Conservation (phyloP, 2,113 vertebrate genomes). For the Malurus elegans region DNA sequence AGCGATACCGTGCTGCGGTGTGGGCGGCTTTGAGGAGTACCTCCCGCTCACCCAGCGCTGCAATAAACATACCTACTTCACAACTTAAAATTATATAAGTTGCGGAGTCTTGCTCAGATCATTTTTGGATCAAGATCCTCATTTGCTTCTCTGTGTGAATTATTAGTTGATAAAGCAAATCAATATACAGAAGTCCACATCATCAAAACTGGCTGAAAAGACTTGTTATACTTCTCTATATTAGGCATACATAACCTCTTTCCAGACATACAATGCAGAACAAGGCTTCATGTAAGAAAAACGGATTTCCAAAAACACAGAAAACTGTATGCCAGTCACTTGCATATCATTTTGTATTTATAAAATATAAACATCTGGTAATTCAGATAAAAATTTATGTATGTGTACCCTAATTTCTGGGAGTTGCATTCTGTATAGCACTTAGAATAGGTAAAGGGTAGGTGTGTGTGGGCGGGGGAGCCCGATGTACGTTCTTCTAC, state of each 20-base stretch:
- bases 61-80: too few species aligned
- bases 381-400: neutral
- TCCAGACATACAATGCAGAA: neutral
- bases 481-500: neutral
- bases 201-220: neutral
- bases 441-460: neutral
- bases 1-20: too few species aligned
- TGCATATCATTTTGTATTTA: neutral
- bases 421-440: neutral
- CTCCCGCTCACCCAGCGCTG: too few species aligned
- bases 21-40: too few species aligned
- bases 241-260: neutral
- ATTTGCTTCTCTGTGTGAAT: neutral
- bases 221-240: neutral
- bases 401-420: neutral
- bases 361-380: neutral
- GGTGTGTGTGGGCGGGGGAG: neutral
- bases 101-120: too few species aligned
- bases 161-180: neutral
- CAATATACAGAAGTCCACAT: neutral
- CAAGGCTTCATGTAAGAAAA: neutral
- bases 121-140: too few species aligned
- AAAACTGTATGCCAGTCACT: neutral
- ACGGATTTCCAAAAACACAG: neutral
- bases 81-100: too few species aligned